Base-by-base conservation (phyloP, 1,140 invertebrate genomes). In the Radopholus similis region DNA sequence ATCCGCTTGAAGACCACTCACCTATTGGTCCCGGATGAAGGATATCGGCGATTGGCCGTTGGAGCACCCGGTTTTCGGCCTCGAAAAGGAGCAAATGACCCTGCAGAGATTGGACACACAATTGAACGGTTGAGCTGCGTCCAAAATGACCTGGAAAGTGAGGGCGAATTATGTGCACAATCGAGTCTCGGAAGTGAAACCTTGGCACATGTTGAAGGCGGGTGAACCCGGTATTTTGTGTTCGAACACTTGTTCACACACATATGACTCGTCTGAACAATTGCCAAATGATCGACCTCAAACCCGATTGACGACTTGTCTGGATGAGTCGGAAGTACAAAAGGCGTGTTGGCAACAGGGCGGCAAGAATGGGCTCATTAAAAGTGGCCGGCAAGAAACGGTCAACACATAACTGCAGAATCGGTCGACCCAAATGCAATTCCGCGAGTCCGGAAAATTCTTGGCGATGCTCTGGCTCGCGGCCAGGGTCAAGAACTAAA, bases 181-280 rank as follows among this genome's bases (percentile, higher is more conserved):
- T 35, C 6, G 26, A 9, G 23, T 58, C 32, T 54, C 32, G 26
- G 8, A 1, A 15, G 21, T 38, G 56, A 21, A 32, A 34, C 49
- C 72, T 38, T 44, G 64, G 35, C 72, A 75, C 65, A 75, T 76
- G 44, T 78, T 75, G 42, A 60, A 75, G 8, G 73, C 76, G 15
- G 75, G 51, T 13, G 35, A 23, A 8, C 59, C 71, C 15, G 38
- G 66, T 11, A 75, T 47, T 68, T 54, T 38, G 47, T 75, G 73
- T 53, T 78, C 76, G 47, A 77, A 74, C 26, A 75, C 60, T 44
- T 66, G 71, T n/a, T 75, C 73, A 23, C 76, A 47, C 21, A 30
- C 66, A 47, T 54, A 75, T 9, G 54, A 75, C 26, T 77, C 73
- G 30, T 42, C 73, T 74, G 42, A 66, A 74, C 47, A 54, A 9